Conservation (phyloP, 2,113 vertebrate genomes). For the Megalops atlanticus region DNA sequence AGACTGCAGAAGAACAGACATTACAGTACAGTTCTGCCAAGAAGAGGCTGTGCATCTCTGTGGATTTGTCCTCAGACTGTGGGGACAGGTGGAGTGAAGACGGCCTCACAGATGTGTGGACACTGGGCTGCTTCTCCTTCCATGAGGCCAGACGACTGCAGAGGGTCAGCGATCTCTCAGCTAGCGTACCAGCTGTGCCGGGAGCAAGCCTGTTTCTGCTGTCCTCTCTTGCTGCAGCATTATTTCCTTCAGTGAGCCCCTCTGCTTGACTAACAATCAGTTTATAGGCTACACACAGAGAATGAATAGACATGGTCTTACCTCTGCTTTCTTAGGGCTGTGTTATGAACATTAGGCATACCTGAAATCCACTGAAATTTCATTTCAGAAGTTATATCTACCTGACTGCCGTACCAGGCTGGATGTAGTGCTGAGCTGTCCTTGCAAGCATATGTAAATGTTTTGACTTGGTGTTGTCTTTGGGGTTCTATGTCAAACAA, state of each 20-base stretch:
- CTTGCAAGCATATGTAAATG: neutral
- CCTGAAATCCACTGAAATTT: neutral
- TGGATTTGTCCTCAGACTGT: neutral
- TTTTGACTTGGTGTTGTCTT: neutral
- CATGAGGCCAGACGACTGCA: neutral
- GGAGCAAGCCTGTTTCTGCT: neutral
- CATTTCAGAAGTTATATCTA: neutral
- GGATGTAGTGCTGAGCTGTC: neutral
- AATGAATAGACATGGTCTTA: neutral
- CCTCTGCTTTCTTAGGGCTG: neutral
- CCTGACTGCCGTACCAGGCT: neutral
- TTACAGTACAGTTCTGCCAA: neutral
- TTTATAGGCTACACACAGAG: neutral
- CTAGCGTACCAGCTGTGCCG: neutral
- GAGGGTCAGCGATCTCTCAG: constrained; percentile 9
- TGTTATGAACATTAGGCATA: no score
- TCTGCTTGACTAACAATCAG: neutral
- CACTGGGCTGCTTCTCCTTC: neutral
- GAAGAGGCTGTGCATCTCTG: neutral
- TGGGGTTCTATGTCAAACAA: neutral
- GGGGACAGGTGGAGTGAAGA: neutral
- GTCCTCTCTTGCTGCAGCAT: neutral
- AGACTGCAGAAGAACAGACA: neutral
- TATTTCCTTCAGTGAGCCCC: neutral
- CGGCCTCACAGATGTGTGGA: neutral